Evolutionary conservation across 2,888 invertebrate species (phyloP), one percentile per base, ranked within the genome.

Genomic region (Miltochrista miniata): DNA sequence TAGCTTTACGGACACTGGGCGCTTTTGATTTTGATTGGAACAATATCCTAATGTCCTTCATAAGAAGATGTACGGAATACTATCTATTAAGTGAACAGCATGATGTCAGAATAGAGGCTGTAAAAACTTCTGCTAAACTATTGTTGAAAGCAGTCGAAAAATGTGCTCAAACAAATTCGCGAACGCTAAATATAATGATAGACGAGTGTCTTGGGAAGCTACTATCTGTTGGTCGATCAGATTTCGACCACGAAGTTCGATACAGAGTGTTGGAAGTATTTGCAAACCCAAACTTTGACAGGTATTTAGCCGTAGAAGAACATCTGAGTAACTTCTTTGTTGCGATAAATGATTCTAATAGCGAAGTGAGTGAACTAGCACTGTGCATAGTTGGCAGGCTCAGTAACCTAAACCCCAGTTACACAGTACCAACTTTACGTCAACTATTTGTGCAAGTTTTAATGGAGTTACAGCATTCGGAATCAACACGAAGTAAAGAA

Each of bases 351-450:
- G 99, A 99, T 82, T 99, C 99, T 77, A 96, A 97, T 58, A 97
- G 97, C 77, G 98, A 98, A 81, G 98, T 99, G 42, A 93, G 99
- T 34, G 99, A 99, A 84, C 90, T 98, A 38, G 98, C 98, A 0
- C 94, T 99, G 45, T 96, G 98, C 63, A 97, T 97, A 0, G 96
- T 99, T 43, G 98, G 98, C 0, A 92, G 98, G 58, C 88, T 99
- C 52, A 98, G 98, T 70, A 95, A 95, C 44, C 95, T 98, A 84
- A 99, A 99, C 91, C 99, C 99, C 0, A 99, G 99, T 1, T 99
- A 99, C 78, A 98, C 99, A 1, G 97, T 99, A 94, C 99, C 99
- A 0, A 96, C 97, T 31, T 92, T 99, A 30, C 93, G 99, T 30
- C 97, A 98, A 80, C 95, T 97, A 11, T 93, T 99, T 51, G 96